Base-by-base conservation (phyloP, 2,797 vertebrate genomes). In the Numenius phaeopus region DNA sequence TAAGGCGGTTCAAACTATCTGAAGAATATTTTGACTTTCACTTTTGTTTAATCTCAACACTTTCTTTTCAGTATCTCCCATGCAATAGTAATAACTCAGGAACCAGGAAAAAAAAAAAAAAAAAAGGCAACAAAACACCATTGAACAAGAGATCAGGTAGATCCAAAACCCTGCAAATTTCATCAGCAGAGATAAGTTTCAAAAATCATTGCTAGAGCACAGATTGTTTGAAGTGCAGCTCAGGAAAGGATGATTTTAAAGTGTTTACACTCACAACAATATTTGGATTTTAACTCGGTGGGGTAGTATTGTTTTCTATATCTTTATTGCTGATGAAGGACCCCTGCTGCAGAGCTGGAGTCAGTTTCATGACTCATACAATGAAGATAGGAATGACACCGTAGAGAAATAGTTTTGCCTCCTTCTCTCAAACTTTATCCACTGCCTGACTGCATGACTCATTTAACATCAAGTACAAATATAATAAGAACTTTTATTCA, bases 401-500 rank as follows among this genome's bases (percentile, higher is more conserved):
- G 8, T 7, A 76, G 62, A 94, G 86, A 96, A 93, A 81, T 87
- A 94, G 64, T 70, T 97, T 96, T 91, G 55, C 50, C 73, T 90
- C 34, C 59, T 65, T 92, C 89, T 91, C 66, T 77, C 67, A 85
- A 71, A 91, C 66, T 86, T 90, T 77, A 94, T 64, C 65, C 58
- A 47, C 69, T 95, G 90, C 62, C 90, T 98, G 52, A 77, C 58
- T 92, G 84, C 39, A 55, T 98, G 96, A 98, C 77, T 98, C 96
- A 98, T 82, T 94, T 94, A 95, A 90, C 70, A 95, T 79, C 75
- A 87, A 82, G 64, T 69, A 95, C 61, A 96, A 97, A 96, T 82
- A 92, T 64, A 96, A 89, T 80, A 94, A 83, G 82, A 88, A 69
- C 39, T 87, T 83, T 24, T 88, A 40, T 65, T 93, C 77, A 54